phyloP scores from a whole-genome alignment of 2,888 invertebrate species.

The Nemurella pictetii region DNA sequence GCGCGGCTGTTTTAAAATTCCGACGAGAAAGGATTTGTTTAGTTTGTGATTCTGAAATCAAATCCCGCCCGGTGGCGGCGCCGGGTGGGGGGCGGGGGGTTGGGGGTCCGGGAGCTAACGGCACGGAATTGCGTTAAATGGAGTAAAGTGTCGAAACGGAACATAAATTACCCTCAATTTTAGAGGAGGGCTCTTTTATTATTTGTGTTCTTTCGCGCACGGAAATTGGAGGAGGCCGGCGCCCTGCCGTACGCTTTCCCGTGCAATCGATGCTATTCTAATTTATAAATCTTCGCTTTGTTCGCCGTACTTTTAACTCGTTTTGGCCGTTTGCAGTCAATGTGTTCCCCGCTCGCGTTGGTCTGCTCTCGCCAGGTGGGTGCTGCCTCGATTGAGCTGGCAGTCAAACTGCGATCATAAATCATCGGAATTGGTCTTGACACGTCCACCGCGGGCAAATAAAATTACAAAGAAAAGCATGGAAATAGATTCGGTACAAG shows the following conservation, averaged over 20 bases:
- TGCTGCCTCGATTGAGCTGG: no score
- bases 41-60: conserved; percentile 25
- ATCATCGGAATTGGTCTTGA: no score
- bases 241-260: neutral
- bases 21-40: conserved; percentile 15
- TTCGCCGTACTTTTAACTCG: neutral
- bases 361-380: no score
- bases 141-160: conserved; percentile 14
- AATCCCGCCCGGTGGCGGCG: neutral
- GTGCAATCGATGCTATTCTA: conserved; percentile 2
- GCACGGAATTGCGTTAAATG: conserved; percentile 19
- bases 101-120: no score
- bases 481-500: no score
- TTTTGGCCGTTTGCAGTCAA: no score
- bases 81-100: no score
- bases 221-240: neutral
- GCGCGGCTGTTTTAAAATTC: conserved; percentile 21
- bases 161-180: conserved; percentile 8
- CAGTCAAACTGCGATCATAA: no score
- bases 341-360: no score
- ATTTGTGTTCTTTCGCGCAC: conserved; percentile 1
- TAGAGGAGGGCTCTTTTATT: conserved; percentile 9
- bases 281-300: neutral
- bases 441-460: no score
- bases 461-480: no score